These are phyloP conservation scores for Lanistes nyassanus DNA, from an alignment of 1,140 invertebrate species.

Conservation along the genomic window DNA sequence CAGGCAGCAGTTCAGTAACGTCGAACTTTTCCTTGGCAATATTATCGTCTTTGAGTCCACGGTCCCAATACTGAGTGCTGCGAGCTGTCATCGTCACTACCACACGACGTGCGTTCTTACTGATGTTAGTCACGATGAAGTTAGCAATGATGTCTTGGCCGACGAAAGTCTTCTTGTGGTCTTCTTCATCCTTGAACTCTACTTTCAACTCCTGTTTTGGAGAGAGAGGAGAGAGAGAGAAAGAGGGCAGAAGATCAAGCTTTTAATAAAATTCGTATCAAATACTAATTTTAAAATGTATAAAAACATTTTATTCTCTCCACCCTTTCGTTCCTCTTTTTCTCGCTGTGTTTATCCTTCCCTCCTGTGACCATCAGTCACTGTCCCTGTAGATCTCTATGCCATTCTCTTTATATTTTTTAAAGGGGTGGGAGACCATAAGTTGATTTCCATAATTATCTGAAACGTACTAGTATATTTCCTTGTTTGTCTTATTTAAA, in stretches of 20 bases:
- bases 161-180: not conserved
- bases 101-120: not conserved
- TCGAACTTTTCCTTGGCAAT: not conserved
- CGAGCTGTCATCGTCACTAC: not conserved
- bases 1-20: not conserved
- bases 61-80: not conserved
- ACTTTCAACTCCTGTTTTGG: not conserved
- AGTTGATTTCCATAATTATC: no score
- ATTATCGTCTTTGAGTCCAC: not conserved
- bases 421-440: no score
- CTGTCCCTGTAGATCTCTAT: no score
- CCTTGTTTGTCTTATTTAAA: no score
- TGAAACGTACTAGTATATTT: no score
- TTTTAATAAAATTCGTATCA: no score
- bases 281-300: no score
- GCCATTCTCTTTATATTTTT: no score
- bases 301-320: no score
- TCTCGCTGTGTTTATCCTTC: no score
- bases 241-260: not conserved
- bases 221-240: slow-evolving; percentile 2
- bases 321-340: no score
- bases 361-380: no score
- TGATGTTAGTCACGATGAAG: slow-evolving; percentile 3
- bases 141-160: slow-evolving; percentile 3
- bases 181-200: not conserved